phyloP scores from a whole-genome alignment of 2,113 vertebrate species.

The Leiothrix lutea region DNA sequence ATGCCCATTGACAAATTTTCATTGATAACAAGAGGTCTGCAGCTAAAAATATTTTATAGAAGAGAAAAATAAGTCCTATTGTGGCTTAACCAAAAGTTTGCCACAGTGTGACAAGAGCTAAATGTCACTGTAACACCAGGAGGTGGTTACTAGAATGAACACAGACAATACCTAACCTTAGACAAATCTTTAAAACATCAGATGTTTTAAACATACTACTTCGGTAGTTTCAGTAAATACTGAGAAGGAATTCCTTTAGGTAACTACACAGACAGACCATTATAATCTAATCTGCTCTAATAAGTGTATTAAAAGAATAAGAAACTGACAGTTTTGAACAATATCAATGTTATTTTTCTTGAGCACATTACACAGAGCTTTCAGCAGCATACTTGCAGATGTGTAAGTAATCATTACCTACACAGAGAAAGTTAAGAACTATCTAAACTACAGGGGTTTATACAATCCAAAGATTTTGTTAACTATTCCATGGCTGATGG shows the following conservation, averaged over 20 bases:
- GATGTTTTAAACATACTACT: background rate
- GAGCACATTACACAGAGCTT: background rate
- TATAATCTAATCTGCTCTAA: background rate
- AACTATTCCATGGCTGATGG: background rate
- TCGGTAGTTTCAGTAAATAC: background rate
- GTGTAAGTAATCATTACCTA: background rate
- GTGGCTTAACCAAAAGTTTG: background rate
- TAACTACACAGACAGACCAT: background rate
- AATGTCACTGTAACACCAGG: background rate
- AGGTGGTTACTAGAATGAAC: background rate
- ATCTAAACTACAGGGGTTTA: background rate
- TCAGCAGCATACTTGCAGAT: background rate
- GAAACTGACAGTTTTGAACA: background rate
- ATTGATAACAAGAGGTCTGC: background rate
- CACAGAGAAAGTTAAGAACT: background rate
- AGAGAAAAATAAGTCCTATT: background rate
- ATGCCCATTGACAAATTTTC: background rate
- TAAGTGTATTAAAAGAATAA: background rate
- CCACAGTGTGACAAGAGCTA: background rate
- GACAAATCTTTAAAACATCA: background rate
- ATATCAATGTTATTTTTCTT: background rate
- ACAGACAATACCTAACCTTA: background rate
- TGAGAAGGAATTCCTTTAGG: background rate
- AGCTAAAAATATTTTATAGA: background rate
- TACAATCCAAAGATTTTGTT: background rate